Evolutionary conservation across 2,113 vertebrate species (phyloP), one percentile per base, ranked within the genome.

Genomic region (Nothocercus nigrocapillus): DNA sequence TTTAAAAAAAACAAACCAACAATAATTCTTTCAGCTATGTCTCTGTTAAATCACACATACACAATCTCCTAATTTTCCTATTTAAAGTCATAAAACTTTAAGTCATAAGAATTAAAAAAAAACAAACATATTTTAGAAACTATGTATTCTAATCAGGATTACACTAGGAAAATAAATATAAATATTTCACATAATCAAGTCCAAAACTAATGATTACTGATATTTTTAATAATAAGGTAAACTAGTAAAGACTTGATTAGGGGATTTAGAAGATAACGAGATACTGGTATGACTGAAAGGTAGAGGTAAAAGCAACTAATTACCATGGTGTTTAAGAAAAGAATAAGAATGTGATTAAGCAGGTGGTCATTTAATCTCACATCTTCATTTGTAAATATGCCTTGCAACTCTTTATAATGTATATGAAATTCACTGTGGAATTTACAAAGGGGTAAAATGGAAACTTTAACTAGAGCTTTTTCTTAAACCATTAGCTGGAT

Each of bases 11-110:
- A 78, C 16, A 93, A 87, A 91, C 3, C 4, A 84, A 51, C 22
- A 85, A 62, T 82, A 90, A 89, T 69, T 94, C 38, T 84, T 94
- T 91, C 91, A 86, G 58, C 74, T 74, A 47, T 34, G 8, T 79
- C 70, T 92, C 89, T 58, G n/a, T 85, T 84, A 88, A 90, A 92
- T 75, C n/a, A 83, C 49, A 88, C 9, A 36, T 36, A 64, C 47
- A 27, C 17, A 84, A 54, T 80, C 64, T 30, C 51, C 13, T 70
- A 22, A 13, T 62, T 92, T 77, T 89, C 30, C 83, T 78, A 81
- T 86, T 63, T 62, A 82, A 86, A 79, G 30, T 40, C 32, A 67
- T 17, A 56, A 22, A 47, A 76, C 18, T 45, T 59, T 58, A 56
- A 22, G 53, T 73, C 18, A 40, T 59, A 62, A 56, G 45, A 30